phyloP scores from a whole-genome alignment of 2,113 vertebrate species.

The Hystrix brachyura region DNA sequence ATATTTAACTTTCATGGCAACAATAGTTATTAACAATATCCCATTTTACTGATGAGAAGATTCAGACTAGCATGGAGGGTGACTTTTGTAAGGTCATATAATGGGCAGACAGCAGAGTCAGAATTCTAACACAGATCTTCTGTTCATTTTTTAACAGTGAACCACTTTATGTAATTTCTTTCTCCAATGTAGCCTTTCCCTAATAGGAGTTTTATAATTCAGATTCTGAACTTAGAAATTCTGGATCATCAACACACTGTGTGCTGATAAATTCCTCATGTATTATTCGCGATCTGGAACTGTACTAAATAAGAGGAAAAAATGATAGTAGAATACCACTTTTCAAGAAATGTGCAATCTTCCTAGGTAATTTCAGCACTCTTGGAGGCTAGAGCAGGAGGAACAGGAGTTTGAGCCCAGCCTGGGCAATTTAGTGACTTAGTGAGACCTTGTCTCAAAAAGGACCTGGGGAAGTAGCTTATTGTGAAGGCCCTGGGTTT shows the following conservation, averaged over 20 bases:
- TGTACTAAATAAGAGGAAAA: neutral
- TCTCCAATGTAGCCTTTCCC: neutral
- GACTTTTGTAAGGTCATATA: neutral
- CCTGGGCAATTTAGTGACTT: neutral
- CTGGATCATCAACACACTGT: neutral
- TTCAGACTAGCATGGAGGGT: neutral
- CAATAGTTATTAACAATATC: neutral
- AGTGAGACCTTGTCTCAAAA: neutral
- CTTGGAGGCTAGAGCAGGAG: neutral
- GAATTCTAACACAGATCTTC: neutral
- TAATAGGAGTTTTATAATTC: neutral
- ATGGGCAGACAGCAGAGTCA: neutral
- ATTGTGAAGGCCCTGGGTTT: neutral
- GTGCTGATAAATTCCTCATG: neutral
- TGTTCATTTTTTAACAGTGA: neutral
- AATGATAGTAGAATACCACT: neutral
- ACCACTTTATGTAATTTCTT: neutral
- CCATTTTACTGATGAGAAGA: neutral
- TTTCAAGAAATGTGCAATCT: neutral
- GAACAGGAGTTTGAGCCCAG: neutral
- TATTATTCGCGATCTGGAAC: neutral
- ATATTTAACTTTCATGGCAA: neutral
- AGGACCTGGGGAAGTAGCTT: neutral
- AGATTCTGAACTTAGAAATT: conserved; percentile 3
- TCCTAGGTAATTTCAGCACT: neutral